Evolutionary conservation across 2,113 vertebrate genomes (phyloP), one percentile per base, ranked within the genome.

Genomic region (Colinus virginianus): DNA sequence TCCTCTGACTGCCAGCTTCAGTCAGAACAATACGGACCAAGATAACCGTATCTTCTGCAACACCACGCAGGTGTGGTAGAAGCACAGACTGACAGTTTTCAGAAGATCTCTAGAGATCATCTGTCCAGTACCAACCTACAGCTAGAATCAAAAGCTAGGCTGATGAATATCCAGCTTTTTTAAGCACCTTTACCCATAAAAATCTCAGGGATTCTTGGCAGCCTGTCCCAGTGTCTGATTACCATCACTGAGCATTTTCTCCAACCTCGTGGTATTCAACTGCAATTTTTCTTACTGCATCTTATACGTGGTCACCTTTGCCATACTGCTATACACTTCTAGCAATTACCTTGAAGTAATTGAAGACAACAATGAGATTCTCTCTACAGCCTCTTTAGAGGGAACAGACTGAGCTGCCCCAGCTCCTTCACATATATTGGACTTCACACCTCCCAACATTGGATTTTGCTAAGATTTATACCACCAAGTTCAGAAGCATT

Each of bases 301-400:
- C 3, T 84, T 36, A 30, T 7, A 9, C 9, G 13, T 58, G 2
- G 2, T 36, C 8, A 58, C 9, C 63, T 62, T 51, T 23, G 8
- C 3, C 3, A 7, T 64, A 69, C 23, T 2, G 0, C 11, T 70
- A 21, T 12, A 28, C 2, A 7, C 0, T 5, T 67, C 13, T 18
- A 46, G 3, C 9, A 59, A 4, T 25, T 4, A 28, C 13, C 10
- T 55, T 25, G 9, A 40, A 75, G 5, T 34, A 63, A 58, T 0
- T 72, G 38, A 64, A 89, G 18, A 56, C 7, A 5, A 16, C 32
- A 79, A 13, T 7, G 1, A 5, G 16, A 64, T 25, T 13, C 4
- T 64, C 3, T 2, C 3, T 11, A 6, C 45, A 17, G 5, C 25
- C 13, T 45, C 13, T 43, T 48, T 23, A 46, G 45, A 67, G 18